These are phyloP conservation scores for Mactromeris polynyma DNA, from an alignment of 2,888 invertebrate genomes.

Conservation along the genomic window DNA sequence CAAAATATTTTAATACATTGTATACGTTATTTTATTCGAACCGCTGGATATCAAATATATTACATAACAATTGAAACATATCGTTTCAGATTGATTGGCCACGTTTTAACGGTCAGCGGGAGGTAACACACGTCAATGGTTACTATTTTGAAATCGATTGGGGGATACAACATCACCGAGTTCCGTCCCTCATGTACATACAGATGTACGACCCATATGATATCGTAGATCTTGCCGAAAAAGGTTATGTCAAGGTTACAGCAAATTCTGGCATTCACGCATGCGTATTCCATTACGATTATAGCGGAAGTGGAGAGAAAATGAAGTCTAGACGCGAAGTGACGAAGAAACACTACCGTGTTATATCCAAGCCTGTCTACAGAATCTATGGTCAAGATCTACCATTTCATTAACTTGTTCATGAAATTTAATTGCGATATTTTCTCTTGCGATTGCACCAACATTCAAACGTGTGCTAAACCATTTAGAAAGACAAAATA, in stretches of 20 bases:
- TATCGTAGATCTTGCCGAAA: constrained; percentile 67
- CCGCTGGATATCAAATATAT: too few species aligned
- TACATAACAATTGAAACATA: too few species aligned
- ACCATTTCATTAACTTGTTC: constrained; percentile 5
- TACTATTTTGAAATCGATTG: constrained; percentile 83
- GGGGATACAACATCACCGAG: constrained; percentile 74
- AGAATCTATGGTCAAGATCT: constrained; percentile 40
- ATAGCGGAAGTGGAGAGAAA: constrained; percentile 3
- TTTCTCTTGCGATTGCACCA: too few species aligned
- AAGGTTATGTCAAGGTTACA: constrained; percentile 77
- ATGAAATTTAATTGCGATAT: too few species aligned
- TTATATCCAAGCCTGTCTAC: not conserved
- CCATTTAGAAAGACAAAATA: too few species aligned
- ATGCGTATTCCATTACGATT: constrained; percentile 78
- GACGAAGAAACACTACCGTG: constrained; percentile 23
- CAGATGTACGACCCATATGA: constrained; percentile 80
- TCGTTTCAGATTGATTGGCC: constrained; percentile 77
- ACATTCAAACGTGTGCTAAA: too few species aligned
- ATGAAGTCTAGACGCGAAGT: not conserved
- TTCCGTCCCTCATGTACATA: constrained; percentile 77
- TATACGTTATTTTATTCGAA: too few species aligned
- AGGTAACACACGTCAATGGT: constrained; percentile 67
- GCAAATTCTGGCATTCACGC: constrained; percentile 68
- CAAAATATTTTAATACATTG: too few species aligned
- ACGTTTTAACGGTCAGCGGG: constrained; percentile 64